Evolutionary conservation across 2,888 invertebrate genomes (phyloP), one percentile per base, ranked within the genome.

Genomic region (Acanthococcus lagerstroemiae): DNA sequence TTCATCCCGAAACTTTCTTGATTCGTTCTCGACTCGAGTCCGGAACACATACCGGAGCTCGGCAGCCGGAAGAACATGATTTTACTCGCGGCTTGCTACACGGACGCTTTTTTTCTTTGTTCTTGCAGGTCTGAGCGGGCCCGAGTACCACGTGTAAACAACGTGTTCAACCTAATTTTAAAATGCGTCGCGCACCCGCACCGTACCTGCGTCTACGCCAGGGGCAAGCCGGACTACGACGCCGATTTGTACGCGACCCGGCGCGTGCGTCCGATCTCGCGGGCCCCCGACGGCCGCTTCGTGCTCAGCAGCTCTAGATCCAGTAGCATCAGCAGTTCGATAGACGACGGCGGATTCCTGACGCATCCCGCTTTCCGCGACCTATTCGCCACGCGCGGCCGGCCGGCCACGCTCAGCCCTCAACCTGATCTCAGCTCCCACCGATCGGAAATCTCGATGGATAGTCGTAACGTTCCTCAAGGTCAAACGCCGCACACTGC

Each of bases 141-240:
- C 89, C 83, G 90, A 90, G 85, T 90, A 90, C 88, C 90, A 88
- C 87, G 90, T 90, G 80, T 90, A 84, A 87, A 83, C 67, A 69
- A 69, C 68, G 75, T 77, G 70, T 76, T 77, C 67, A 76, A 76
- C 72, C 68, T 69, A 55, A 67, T 70, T 21, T 67, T 70, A 12
- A 69, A 69, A 58, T 66, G 69, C 66, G 67, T 70, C 54, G 48
- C 66, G 25, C 69, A 63, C 25, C 63, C 63, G 37, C 63, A 63
- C 30, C 67, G 61, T 45, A 60, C 61, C 6, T 61, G 44, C 25
- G 54, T 63, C 12, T 63, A 63, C 17, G 22, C 63, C 26, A 45
- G 65, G 50, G 54, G 67, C 54, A 54, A 44, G 27, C 65, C 67
- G 24, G 69, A 63, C 2, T 52, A 52, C 52, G 63, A 54, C 17